Conservation (phyloP, 2,797 vertebrate species). For the Hydrocynus forskahlii region DNA sequence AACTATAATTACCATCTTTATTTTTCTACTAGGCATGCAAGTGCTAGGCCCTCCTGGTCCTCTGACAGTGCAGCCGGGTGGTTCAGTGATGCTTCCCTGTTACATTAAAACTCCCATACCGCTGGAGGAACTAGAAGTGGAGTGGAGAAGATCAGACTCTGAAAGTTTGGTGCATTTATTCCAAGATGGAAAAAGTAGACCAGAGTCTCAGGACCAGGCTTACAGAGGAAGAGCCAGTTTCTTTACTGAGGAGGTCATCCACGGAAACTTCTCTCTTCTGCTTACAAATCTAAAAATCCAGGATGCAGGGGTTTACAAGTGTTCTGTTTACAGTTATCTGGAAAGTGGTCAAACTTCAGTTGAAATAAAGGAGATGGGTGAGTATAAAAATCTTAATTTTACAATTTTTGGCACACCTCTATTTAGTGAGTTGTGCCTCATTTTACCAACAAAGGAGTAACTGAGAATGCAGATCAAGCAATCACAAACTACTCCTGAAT, state of each 20-base stretch:
- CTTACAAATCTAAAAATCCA: slow-evolving; percentile 27
- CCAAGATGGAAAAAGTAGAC: slow-evolving; percentile 11
- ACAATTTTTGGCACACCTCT: not conserved
- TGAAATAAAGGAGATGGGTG: slow-evolving; percentile 36
- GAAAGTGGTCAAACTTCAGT: slow-evolving; percentile 9
- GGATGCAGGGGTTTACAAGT: slow-evolving; percentile 43
- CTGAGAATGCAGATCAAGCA: too few relatives aligned
- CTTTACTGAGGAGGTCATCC: slow-evolving; percentile 19
- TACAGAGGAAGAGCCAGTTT: slow-evolving; percentile 40
- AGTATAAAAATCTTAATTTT: not conserved
- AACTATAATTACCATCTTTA: not conserved
- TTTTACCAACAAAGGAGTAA: too few relatives aligned
- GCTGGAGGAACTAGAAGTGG: slow-evolving; percentile 35
- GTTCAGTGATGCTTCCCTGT: slow-evolving; percentile 32
- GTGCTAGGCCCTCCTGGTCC: not conserved
- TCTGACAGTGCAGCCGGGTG: not conserved
- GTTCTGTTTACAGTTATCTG: slow-evolving; percentile 3
- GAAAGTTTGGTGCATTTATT: slow-evolving; percentile 26
- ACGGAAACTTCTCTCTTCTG: slow-evolving; percentile 46
- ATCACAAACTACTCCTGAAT: too few relatives aligned
- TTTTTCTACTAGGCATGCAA: slow-evolving; percentile 10
- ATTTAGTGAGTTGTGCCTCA: too few relatives aligned
- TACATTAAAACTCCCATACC: slow-evolving; percentile 13
- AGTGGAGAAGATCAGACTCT: slow-evolving; percentile 38
- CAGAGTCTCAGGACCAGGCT: slow-evolving; percentile 17